Percentiles rank a stretch among this genome's conserved stretches.
phyloP scores from a whole-genome alignment of 1,140 invertebrate genomes.

The Ceratina calcarata region DNA sequence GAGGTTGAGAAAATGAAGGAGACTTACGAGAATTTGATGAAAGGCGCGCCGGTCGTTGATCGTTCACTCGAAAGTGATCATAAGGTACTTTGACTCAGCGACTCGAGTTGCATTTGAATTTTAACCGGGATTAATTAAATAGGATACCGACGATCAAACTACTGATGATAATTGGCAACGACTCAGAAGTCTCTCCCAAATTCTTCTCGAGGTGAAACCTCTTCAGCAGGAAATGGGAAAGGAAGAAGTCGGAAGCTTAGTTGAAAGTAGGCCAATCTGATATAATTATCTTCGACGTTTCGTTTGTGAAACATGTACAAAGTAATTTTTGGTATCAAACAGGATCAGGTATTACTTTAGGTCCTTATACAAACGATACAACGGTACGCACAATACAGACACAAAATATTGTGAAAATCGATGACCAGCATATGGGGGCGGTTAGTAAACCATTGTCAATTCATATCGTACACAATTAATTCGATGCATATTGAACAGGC shows the following conservation, averaged over 20 bases:
- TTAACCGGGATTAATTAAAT: no score
- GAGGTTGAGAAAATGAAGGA: conserved; percentile 34
- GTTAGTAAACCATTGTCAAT: neutral
- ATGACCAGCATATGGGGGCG: neutral
- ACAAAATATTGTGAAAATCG: neutral
- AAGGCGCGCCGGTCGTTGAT: neutral
- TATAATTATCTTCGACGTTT: neutral
- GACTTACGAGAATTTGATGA: conserved; percentile 33
- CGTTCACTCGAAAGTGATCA: no score
- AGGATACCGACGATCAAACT: neutral
- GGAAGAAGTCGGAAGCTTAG: conserved; percentile 26
- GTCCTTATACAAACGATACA: neutral
- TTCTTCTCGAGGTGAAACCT: neutral
- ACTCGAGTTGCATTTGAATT: neutral
- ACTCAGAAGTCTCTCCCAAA: neutral
- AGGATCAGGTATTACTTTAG: conserved; percentile 19
- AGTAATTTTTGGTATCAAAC: neutral
- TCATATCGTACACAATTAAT: neutral
- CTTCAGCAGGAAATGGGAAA: neutral
- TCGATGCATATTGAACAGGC: neutral
- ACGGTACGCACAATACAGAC: no score
- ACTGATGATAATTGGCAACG: neutral
- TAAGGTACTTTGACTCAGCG: neutral
- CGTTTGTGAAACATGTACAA: neutral
- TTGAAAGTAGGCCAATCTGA: neutral